A percentile compares a stretch with the other conserved stretches of the same genome.
Evolutionary conservation across 2,113 vertebrate species (phyloP).

Genomic region (Prolemur simus): DNA sequence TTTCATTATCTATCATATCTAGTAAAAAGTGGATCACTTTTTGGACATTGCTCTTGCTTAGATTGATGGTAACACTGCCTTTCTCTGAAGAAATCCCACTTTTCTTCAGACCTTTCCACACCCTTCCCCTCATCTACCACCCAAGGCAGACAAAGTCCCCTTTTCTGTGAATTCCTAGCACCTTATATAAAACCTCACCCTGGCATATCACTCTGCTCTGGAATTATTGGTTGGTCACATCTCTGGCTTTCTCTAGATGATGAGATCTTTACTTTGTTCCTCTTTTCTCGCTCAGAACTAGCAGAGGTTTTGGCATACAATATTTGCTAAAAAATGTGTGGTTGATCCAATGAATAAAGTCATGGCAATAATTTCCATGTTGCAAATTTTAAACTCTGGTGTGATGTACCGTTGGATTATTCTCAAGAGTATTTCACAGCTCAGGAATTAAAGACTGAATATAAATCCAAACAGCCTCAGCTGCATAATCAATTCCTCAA

Average conservation of each 20-base stretch:
- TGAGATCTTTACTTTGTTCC: neutral
- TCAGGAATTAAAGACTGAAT: neutral
- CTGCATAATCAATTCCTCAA: neutral
- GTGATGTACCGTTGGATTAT: neutral
- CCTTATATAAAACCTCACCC: neutral
- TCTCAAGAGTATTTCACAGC: neutral
- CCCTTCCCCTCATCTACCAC: neutral
- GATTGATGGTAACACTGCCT: neutral
- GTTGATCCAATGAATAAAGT: neutral
- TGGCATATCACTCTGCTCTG: neutral
- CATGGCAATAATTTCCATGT: neutral
- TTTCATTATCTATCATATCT: neutral
- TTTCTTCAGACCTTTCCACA: neutral
- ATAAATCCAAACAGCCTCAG: neutral
- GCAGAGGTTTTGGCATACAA: neutral
- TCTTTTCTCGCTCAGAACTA: neutral
- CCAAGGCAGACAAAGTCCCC: neutral
- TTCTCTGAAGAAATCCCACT: neutral
- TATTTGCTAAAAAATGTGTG: neutral
- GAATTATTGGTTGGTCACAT: neutral
- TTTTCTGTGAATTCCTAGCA: neutral
- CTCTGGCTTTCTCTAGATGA: neutral
- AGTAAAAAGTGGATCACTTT: constrained; percentile 30
- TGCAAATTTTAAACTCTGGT: neutral
- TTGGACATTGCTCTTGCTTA: neutral